These are phyloP conservation scores for Heterochromis multidens DNA, from an alignment of 2,113 vertebrate genomes.

Conservation along the genomic window DNA sequence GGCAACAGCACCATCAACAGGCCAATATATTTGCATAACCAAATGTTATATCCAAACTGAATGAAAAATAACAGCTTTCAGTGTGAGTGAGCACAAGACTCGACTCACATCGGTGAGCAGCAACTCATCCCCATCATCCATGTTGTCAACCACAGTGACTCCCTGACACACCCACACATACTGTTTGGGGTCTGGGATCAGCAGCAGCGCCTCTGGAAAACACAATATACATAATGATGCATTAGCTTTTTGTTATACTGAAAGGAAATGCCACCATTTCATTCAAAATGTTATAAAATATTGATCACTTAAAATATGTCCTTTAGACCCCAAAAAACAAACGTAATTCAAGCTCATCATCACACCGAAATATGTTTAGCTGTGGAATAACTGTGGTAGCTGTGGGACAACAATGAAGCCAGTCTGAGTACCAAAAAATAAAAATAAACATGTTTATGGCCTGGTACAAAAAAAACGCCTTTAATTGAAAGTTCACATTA, in stretches of 20 bases:
- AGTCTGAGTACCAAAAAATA: neutral
- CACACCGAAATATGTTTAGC: neutral
- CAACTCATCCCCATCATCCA: slow-evolving; percentile 58
- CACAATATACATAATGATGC: neutral
- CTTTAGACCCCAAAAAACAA: neutral
- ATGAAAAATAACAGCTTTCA: neutral
- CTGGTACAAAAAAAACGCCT: neutral
- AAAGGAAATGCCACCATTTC: neutral
- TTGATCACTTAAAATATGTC: neutral
- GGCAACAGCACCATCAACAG: slow-evolving; percentile 22
- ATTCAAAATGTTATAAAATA: neutral
- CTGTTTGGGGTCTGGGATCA: slow-evolving; percentile 54
- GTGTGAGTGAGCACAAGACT: neutral
- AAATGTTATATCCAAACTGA: neutral
- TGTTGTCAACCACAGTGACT: slow-evolving; percentile 61
- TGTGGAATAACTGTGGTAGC: too few relatives aligned
- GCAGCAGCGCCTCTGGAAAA: slow-evolving; percentile 54
- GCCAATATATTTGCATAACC: neutral
- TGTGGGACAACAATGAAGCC: too few relatives aligned
- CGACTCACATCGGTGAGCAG: slow-evolving; percentile 53
- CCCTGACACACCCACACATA: slow-evolving; percentile 67
- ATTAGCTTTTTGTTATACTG: neutral
- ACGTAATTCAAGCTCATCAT: neutral
- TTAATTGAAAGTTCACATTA: neutral
- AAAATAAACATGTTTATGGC: neutral